phyloP scores from a whole-genome alignment of 2,888 invertebrate species.

The Brachyopa scutellaris region DNA sequence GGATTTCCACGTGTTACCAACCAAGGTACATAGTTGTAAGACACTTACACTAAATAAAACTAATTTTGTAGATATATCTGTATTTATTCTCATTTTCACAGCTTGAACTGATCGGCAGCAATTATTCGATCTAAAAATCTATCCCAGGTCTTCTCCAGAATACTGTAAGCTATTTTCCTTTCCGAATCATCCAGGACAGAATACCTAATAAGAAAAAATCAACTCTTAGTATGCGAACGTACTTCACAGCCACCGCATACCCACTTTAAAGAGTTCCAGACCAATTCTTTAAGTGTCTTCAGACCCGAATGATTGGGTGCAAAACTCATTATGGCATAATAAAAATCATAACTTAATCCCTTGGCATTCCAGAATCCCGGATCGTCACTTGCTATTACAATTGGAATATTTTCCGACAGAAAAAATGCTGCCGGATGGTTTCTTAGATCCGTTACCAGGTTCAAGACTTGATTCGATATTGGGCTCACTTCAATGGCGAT shows the following conservation, averaged over 20 bases:
- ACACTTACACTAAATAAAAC: too few relatives aligned
- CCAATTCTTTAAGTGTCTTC: conserved; percentile 85
- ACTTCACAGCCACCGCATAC: background rate
- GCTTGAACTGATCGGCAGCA: background rate
- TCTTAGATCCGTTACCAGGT: conserved; percentile 84
- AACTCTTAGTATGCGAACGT: background rate
- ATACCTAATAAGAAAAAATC: conserved; percentile 69
- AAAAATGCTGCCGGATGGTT: conserved; percentile 85
- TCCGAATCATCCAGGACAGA: conserved; percentile 76
- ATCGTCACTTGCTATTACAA: conserved; percentile 86
- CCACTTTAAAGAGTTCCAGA: conserved; percentile 84
- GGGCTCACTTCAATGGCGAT: conserved; percentile 81
- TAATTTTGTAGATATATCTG: background rate
- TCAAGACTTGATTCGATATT: conserved; percentile 82
- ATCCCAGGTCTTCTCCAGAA: conserved; percentile 77
- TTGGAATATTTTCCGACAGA: conserved; percentile 84
- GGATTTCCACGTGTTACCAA: too few relatives aligned
- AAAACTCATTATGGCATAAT: conserved; percentile 86
- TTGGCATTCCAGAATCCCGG: conserved; percentile 85
- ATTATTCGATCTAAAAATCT: conserved; percentile 73
- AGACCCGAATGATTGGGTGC: conserved; percentile 84
- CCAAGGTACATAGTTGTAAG: too few relatives aligned
- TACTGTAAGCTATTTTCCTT: conserved; percentile 73
- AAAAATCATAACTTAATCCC: conserved; percentile 86
- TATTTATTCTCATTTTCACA: background rate